Base-by-base conservation (phyloP, 2,888 invertebrate species). In the Willowsia nigromaculata region DNA sequence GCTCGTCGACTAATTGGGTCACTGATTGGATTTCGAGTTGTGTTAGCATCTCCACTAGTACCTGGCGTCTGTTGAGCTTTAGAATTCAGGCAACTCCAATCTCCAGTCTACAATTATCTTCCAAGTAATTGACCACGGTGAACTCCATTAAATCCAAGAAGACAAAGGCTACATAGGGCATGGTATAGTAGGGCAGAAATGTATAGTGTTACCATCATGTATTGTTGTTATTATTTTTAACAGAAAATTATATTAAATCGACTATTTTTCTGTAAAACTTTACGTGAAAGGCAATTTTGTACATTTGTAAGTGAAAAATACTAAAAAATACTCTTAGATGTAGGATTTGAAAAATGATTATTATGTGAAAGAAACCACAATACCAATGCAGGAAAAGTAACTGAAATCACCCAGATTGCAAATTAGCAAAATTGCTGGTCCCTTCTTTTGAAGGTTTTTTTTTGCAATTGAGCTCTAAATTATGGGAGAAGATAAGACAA, bases 111-210 rank as follows among this genome's bases (percentile, higher is more conserved):
- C 74, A 68, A 81, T 56, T 90, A 68, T 86, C 90, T 91, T 92
- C n/a, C n/a, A 94, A 93, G 92, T 94, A 94, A 92, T 94, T 94
- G 74, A 94, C 94, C 74, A 94, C 93, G 13, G 94, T 94, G 92
- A 94, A 94, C 91, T 94, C 94, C 88, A 94, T 93, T 27, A 94
- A 93, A 13, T 94, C 94, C 90, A 94, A 93, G 92, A 94, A 94
- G 25, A 94, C 94, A 92, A 94, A 94, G 13, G 94, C 94, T 93
- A 93, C 91, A 91, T n/a, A n/a, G n/a, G n/a, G n/a, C 27, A 53
- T 3, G 25, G 37, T 37, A 74, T 92, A 93, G 53, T 53, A 18
- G 92, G 71, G 92, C 27, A 59, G 13, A 25, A 27, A 59, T 59
- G 9, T 9, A 59, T 27, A n/a, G 27, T 11, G 11, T 27, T 27